Conservation (phyloP, 2,888 invertebrate species). For the Sesamia inferens region DNA sequence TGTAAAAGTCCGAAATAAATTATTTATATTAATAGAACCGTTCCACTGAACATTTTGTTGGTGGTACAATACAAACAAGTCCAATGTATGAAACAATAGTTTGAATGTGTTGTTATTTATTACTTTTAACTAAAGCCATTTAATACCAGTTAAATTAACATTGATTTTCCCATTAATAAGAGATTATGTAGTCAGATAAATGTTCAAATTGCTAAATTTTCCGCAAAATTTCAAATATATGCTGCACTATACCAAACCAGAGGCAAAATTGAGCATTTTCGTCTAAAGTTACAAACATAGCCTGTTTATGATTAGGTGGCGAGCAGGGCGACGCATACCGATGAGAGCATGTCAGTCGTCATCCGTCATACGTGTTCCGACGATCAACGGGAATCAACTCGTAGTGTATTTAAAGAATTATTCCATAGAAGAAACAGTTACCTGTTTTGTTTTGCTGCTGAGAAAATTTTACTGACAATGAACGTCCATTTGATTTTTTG, state of each 20-base stretch:
- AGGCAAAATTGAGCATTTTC: conserved; percentile 55
- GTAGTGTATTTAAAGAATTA: conserved; percentile 62
- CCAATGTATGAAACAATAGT: background rate
- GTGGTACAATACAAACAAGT: background rate
- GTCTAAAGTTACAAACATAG: conserved; percentile 65
- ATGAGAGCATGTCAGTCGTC: conserved; percentile 76
- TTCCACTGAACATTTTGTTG: background rate
- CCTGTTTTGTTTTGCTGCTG: background rate
- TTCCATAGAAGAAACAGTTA: conserved; percentile 25
- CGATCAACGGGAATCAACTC: conserved; percentile 66
- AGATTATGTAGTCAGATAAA: background rate
- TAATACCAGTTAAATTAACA: background rate
- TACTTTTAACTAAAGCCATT: background rate
- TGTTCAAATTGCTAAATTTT: conserved; percentile 15
- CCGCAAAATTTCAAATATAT: conserved; percentile 21
- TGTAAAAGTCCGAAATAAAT: too few relatives aligned
- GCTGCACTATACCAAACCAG: conserved; percentile 44
- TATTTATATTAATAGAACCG: too few relatives aligned
- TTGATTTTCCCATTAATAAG: background rate
- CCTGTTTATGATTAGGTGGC: conserved; percentile 78
- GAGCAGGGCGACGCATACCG: conserved; percentile 74
- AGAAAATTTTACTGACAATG: too few relatives aligned
- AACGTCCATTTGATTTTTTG: too few relatives aligned
- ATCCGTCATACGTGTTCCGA: conserved; percentile 71
- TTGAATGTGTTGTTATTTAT: too few relatives aligned